These are phyloP conservation scores for Eretmocerus hayati DNA, from an alignment of 2,888 invertebrate species.

Conservation along the genomic window DNA sequence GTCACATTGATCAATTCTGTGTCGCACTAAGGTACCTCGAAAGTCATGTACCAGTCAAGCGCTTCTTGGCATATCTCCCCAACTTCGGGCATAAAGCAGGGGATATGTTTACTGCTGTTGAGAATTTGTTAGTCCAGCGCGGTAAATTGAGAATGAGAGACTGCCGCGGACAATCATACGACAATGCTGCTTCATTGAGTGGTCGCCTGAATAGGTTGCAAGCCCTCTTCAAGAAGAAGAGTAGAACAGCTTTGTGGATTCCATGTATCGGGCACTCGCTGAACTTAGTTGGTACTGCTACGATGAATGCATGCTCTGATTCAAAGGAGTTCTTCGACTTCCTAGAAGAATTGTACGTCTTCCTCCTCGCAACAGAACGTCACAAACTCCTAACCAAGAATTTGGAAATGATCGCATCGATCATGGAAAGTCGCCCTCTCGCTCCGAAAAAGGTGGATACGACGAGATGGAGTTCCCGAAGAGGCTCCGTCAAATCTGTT, in stretches of 20 bases:
- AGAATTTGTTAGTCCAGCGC: conserved; percentile 14
- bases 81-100: conserved; percentile 17
- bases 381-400: conserved; percentile 9
- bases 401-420: conserved; percentile 2
- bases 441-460: conserved; percentile 13
- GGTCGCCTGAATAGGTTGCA: too few relatives aligned
- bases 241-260: conserved; percentile 15
- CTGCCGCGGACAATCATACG: conserved; percentile 25
- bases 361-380: conserved; percentile 16
- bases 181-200: conserved; percentile 26
- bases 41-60: conserved; percentile 6
- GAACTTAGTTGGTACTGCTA: conserved; percentile 12
- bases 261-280: conserved; percentile 19
- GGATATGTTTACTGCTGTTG: conserved; percentile 7
- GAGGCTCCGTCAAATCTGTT: conserved; percentile 5
- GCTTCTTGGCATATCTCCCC: conserved; percentile 13
- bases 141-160: conserved; percentile 21
- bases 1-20: conserved; percentile 21
- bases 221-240: conserved; percentile 13
- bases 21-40: conserved; percentile 18
- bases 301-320: background rate
- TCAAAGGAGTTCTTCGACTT: conserved; percentile 6
- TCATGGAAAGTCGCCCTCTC: background rate
- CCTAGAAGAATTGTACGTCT: conserved; percentile 9
- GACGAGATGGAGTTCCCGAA: conserved; percentile 16